Conservation (phyloP, 2,888 invertebrate genomes). For the Apoderus coryli region DNA sequence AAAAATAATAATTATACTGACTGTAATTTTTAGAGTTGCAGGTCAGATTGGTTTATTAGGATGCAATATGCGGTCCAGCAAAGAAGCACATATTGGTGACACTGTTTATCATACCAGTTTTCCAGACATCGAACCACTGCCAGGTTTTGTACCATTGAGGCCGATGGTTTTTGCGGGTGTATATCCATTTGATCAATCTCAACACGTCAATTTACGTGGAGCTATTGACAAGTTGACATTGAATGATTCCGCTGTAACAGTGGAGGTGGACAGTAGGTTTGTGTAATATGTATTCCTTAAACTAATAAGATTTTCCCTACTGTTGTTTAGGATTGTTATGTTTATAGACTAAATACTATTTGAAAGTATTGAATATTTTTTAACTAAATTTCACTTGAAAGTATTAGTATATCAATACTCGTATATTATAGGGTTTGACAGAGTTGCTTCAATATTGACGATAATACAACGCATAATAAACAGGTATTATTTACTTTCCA, state of each 20-base stretch:
- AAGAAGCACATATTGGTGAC: constrained; percentile 65
- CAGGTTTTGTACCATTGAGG: constrained; percentile 51
- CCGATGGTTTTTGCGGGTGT: constrained; percentile 82
- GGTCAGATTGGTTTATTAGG: constrained; percentile 90
- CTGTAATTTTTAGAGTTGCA: constrained; percentile 47
- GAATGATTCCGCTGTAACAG: constrained; percentile 87
- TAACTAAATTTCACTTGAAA: constrained; percentile 9
- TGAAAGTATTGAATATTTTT: constrained; percentile 8
- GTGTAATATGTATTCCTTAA: neutral
- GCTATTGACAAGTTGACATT: constrained; percentile 86
- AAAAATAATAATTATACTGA: too few relatives aligned
- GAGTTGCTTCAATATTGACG: too few relatives aligned
- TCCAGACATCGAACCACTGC: constrained; percentile 40
- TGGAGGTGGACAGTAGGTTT: constrained; percentile 68
- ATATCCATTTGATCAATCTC: constrained; percentile 83
- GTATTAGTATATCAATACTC: too few relatives aligned
- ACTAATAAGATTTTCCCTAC: too few relatives aligned
- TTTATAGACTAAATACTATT: too few relatives aligned
- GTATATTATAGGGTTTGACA: too few relatives aligned
- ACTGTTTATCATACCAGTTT: constrained; percentile 49
- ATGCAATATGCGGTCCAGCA: constrained; percentile 61
- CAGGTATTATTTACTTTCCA: constrained; percentile 10
- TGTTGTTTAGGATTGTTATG: too few relatives aligned
- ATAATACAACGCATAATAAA: neutral
- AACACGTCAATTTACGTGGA: constrained; percentile 54